These are phyloP conservation scores for Chouioia cunea DNA, from an alignment of 2,888 invertebrate species.

Conservation along the genomic window DNA sequence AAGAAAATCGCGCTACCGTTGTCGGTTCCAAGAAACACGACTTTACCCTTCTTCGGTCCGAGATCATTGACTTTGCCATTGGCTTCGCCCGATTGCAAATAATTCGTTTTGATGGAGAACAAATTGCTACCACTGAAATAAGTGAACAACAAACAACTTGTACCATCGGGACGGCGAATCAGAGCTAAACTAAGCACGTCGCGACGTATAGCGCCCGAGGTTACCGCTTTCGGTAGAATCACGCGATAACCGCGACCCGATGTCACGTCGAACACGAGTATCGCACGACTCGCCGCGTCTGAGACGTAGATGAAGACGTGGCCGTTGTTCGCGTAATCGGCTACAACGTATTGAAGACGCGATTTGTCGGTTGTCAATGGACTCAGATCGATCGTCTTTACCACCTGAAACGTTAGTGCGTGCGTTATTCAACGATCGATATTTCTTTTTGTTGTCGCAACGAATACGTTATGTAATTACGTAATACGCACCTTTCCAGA, in stretches of 20 bases:
- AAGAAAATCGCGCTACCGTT: slow-evolving; percentile 74
- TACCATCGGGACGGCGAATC: slow-evolving; percentile 72
- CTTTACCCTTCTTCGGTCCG: slow-evolving; percentile 72
- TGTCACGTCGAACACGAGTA: slow-evolving; percentile 71
- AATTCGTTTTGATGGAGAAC: slow-evolving; percentile 76
- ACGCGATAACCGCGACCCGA: slow-evolving; percentile 71
- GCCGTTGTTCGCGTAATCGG: slow-evolving; percentile 76
- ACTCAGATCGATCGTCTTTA: slow-evolving; percentile 71
- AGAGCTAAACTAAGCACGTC: slow-evolving; percentile 77
- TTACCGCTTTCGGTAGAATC: slow-evolving; percentile 72
- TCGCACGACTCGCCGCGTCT: slow-evolving; percentile 76
- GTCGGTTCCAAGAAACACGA: slow-evolving; percentile 76
- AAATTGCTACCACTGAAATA: slow-evolving; percentile 76
- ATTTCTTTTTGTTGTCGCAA: too few relatives aligned
- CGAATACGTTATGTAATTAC: too few relatives aligned
- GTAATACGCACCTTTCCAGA: slow-evolving; percentile 69
- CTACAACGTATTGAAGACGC: slow-evolving; percentile 77
- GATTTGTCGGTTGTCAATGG: slow-evolving; percentile 69
- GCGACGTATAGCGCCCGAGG: slow-evolving; percentile 63
- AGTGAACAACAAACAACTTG: slow-evolving; percentile 74
- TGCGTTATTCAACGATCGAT: background rate
- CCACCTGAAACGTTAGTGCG: slow-evolving; percentile 48
- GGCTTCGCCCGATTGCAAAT: slow-evolving; percentile 73
- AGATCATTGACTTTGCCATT: slow-evolving; percentile 71
- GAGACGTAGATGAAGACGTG: slow-evolving; percentile 75